Evolutionary conservation across 2,888 invertebrate species (phyloP), one percentile per base, ranked within the genome.

Genomic region (Caenorhabditis parvicauda): DNA sequence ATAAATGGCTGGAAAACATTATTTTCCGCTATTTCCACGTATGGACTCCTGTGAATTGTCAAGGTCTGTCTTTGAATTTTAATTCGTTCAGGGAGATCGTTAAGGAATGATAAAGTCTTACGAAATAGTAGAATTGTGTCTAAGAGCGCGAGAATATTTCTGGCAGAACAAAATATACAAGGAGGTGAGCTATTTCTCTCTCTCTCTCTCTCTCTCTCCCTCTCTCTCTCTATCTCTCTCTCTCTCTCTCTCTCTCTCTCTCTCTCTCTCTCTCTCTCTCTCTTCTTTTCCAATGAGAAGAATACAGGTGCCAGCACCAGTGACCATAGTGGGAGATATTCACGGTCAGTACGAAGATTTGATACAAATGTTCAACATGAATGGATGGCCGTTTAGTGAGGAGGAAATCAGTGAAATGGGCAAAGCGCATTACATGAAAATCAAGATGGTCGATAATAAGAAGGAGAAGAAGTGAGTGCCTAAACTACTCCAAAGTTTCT

Each of bases 251-350:
- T n/a, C 35, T n/a, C n/a, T 32, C 35, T 32, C 29, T 43, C 35
- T 17, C 37, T 21, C 3, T 28, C 12, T 14, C 32, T 22, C 12
- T 47, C 46, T 17, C 38, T 37, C 29, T 9, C 17, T 14, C 17
- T 41, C 39, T 17, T 12, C 38, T 37, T 17, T 17, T 54, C 25
- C 39, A n/a, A n/a, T n/a, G n/a, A n/a, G n/a, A n/a, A n/a, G n/a
- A n/a, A 14, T 21, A 38, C 47, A 74, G 62, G 93, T 98, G 44
- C 90, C 90, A 72, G 91, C 92, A 61, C 96, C 96, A 69, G 95
- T 98, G 70, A 96, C 95, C 47, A 93, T 98, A 59, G 96, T 95
- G 84, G 96, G 96, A 27, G 96, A 98, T 84, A 96, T 98, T 81
- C 96, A 98, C 85, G 96, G 96, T 58, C 96, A 94, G 89, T 94